Evolutionary conservation across 2,113 vertebrate genomes (phyloP).

Genomic region (Megalops atlanticus): DNA sequence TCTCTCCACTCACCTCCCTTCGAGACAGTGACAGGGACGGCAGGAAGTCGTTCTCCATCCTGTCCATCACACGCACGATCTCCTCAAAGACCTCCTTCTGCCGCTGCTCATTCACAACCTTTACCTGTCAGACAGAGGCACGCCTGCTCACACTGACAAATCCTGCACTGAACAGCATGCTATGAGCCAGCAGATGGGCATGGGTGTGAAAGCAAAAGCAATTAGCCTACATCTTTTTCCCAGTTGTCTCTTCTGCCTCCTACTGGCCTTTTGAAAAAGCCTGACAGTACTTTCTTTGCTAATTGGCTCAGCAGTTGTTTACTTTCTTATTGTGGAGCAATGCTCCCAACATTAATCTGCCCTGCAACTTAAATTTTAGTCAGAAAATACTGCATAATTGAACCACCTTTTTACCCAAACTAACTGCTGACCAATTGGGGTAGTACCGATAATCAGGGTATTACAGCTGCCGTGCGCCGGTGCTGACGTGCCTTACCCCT

Average conservation of each 20-base stretch:
- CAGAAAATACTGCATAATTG: no score
- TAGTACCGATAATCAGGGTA: no score
- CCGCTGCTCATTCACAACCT: slow-evolving; percentile 86
- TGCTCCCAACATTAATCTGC: no score
- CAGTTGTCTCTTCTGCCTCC: neutral
- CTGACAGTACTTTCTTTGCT: neutral
- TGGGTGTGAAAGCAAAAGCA: no score
- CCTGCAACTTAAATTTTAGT: no score
- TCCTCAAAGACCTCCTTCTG: slow-evolving; percentile 94
- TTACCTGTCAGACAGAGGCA: slow-evolving; percentile 74
- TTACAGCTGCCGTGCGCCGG: no score
- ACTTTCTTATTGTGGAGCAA: neutral
- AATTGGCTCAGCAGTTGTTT: neutral
- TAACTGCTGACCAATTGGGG: no score
- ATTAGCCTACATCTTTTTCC: neutral
- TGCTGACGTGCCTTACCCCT: slow-evolving; percentile 80
- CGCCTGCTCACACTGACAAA: slow-evolving; percentile 28
- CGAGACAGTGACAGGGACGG: slow-evolving; percentile 87
- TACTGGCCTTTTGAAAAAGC: neutral
- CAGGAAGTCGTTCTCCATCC: slow-evolving; percentile 97
- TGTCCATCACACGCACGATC: slow-evolving; percentile 92
- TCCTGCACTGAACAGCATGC: neutral
- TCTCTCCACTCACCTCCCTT: slow-evolving; percentile 77
- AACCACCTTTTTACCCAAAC: no score
- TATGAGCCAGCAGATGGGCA: neutral